A percentile compares a stretch with the other conserved stretches of the same genome.
Conservation (phyloP, 2,797 vertebrate species). For the Coreius guichenoti region DNA sequence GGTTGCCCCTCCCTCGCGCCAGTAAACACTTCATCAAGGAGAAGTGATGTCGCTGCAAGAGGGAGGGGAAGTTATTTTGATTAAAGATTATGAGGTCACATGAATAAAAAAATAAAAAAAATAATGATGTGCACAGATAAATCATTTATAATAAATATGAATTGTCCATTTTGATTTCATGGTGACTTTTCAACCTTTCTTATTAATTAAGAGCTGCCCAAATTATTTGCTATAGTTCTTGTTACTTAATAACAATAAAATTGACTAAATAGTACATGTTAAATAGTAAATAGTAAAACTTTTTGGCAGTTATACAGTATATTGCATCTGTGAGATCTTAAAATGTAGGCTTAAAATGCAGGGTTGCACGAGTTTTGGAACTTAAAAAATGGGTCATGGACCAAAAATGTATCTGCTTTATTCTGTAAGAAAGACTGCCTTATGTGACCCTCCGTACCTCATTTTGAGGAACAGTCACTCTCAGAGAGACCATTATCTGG, state of each 20-base stretch:
- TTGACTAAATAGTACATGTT: neutral
- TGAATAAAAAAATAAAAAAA: neutral
- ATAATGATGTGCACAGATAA: too few species aligned
- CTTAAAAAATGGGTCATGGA: slow-evolving; percentile 5
- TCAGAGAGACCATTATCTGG: slow-evolving; percentile 17
- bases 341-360: neutral
- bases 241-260: neutral
- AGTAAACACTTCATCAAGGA: too few species aligned
- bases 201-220: neutral
- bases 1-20: neutral
- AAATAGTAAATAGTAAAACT: neutral
- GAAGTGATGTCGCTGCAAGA: neutral
- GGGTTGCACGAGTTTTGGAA: neutral
- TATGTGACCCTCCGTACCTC: neutral
- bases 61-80: neutral
- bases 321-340: neutral
- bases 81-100: neutral
- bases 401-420: neutral
- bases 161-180: neutral
- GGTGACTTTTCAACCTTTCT: neutral
- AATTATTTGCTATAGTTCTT: neutral
- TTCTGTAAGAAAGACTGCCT: neutral
- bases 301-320: neutral
- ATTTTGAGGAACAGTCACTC: neutral
- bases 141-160: neutral